A percentile compares a stretch with the other conserved stretches of the same genome.
Conservation (phyloP, 2,888 invertebrate genomes). For the Schrankia costaestrigalis region DNA sequence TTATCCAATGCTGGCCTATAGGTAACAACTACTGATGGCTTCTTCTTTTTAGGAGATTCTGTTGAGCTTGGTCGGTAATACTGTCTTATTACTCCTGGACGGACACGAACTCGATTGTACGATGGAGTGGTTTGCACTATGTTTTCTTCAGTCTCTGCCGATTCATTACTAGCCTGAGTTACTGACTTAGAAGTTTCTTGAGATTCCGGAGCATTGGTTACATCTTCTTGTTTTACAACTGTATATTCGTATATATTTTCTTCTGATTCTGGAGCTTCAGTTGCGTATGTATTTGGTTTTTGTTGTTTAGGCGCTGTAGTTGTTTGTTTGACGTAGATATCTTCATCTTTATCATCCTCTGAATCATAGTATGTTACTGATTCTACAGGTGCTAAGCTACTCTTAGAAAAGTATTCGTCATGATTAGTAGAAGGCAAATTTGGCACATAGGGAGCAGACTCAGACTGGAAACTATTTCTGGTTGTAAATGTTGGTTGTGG, state of each 20-base stretch:
- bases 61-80: conserved; percentile 60
- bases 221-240: conserved; percentile 44
- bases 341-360: conserved; percentile 44
- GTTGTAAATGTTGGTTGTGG: conserved; percentile 36
- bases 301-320: conserved; percentile 43
- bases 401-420: conserved; percentile 52
- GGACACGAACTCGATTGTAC: conserved; percentile 65
- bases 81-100: conserved; percentile 65
- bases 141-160: conserved; percentile 55
- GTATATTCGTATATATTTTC: conserved; percentile 46
- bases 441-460: conserved; percentile 48
- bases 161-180: conserved; percentile 36
- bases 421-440: conserved; percentile 41
- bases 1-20: conserved; percentile 72
- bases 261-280: conserved; percentile 50
- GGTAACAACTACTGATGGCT: conserved; percentile 60
- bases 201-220: conserved; percentile 33
- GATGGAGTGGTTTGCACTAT: conserved; percentile 68
- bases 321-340: conserved; percentile 42
- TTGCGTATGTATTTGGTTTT: conserved; percentile 41
- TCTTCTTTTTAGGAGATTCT: conserved; percentile 57
- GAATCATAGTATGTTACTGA: conserved; percentile 45
- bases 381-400: conserved; percentile 50
- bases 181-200: conserved; percentile 39
- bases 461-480: conserved; percentile 45